These are phyloP conservation scores for Larimichthys crocea DNA, from an alignment of 2,113 vertebrate species.

Conservation along the genomic window DNA sequence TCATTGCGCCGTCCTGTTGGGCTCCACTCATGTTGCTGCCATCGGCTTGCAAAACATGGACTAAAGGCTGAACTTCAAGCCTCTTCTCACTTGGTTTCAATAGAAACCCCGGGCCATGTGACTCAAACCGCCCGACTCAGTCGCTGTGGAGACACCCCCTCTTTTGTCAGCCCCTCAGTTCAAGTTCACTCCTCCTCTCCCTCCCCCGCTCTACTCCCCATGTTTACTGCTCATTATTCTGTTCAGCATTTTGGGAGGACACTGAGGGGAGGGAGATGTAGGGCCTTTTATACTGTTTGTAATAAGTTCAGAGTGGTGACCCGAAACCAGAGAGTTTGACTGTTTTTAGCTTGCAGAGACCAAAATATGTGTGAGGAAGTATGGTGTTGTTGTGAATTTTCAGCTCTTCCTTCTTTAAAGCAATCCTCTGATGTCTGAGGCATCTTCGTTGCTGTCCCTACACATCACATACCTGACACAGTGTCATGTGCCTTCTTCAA, in stretches of 20 bases:
- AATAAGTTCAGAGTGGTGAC: conserved; percentile 49
- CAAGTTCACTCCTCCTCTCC: conserved; percentile 34
- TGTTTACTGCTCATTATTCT: conserved; percentile 81
- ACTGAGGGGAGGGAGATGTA: conserved; percentile 44
- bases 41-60: conserved; percentile 53
- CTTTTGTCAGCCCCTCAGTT: conserved; percentile 58
- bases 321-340: conserved; percentile 41
- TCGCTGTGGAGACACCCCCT: conserved; percentile 75
- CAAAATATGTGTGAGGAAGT: conserved; percentile 1
- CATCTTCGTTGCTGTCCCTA: not conserved
- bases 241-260: conserved; percentile 45
- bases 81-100: conserved; percentile 52
- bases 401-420: not conserved
- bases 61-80: conserved; percentile 36
- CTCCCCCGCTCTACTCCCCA: conserved; percentile 31
- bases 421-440: not conserved
- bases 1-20: conserved; percentile 32
- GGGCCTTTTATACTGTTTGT: conserved; percentile 50
- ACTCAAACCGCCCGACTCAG: conserved; percentile 61
- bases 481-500: not conserved
- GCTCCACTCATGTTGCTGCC: conserved; percentile 74
- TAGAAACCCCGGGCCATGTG: conserved; percentile 69
- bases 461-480: no score
- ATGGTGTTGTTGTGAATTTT: not conserved
- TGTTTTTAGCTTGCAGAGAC: conserved; percentile 1